Evolutionary conservation across 2,888 invertebrate species (phyloP).

Genomic region (Leuctra nigra): DNA sequence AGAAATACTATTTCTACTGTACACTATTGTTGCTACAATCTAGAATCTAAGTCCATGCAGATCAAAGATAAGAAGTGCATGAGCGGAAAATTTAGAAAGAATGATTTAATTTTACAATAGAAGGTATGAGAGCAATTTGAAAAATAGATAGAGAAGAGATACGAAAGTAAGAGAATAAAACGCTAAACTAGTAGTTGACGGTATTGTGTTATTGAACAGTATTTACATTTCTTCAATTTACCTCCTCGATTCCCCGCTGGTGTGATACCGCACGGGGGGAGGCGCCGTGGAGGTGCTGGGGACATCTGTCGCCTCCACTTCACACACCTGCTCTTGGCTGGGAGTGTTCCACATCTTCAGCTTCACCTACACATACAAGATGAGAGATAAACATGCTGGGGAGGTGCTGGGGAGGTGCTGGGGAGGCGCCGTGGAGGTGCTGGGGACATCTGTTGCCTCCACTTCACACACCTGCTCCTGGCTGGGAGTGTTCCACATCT

Average conservation of each 20-base stretch:
- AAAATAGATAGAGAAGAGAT: not conserved
- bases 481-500: slow-evolving; percentile 75
- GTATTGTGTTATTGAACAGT: not conserved
- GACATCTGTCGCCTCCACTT: slow-evolving; percentile 56
- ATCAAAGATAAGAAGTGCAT: too few relatives aligned
- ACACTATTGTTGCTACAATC: too few relatives aligned
- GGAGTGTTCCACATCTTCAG: slow-evolving; percentile 82
- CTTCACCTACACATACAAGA: slow-evolving; percentile 48
- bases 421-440: slow-evolving; percentile 42
- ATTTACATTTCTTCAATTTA: slow-evolving; percentile 34
- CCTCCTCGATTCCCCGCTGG: slow-evolving; percentile 65
- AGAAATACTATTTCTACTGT: too few relatives aligned
- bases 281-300: slow-evolving; percentile 49
- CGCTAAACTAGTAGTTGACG: not conserved
- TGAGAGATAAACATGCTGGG: slow-evolving; percentile 37
- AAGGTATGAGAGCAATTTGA: not conserved
- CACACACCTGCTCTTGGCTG: slow-evolving; percentile 61
- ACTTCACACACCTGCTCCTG: slow-evolving; percentile 67
- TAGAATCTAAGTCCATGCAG: not conserved
- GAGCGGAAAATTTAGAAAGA: too few relatives aligned
- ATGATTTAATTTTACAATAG: not conserved
- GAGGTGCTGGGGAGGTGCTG: not conserved
- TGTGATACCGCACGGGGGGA: slow-evolving; percentile 44
- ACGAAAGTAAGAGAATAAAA: not conserved
- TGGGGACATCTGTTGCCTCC: slow-evolving; percentile 47